These are phyloP conservation scores for Caenorhabditis becei DNA, from an alignment of 2,888 invertebrate genomes.

Conservation along the genomic window DNA sequence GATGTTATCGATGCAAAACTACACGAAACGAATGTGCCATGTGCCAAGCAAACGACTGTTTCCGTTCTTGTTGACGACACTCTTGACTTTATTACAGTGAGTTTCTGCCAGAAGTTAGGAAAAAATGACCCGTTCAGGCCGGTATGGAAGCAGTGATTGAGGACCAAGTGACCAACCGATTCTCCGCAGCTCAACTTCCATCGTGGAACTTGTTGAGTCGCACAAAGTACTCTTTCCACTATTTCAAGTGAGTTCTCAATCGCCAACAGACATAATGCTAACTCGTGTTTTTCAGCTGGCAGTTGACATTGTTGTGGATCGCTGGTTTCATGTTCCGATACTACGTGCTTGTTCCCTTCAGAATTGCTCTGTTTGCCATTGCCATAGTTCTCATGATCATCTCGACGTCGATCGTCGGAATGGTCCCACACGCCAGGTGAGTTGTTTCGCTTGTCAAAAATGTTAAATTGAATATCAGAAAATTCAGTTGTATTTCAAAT, in stretches of 20 bases:
- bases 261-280: too few species aligned
- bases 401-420: slow-evolving; percentile 86
- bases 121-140: too few species aligned
- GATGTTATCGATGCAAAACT: slow-evolving; percentile 71
- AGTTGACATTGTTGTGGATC: slow-evolving; percentile 94
- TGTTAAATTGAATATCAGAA: slow-evolving; percentile 83
- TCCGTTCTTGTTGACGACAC: slow-evolving; percentile 75
- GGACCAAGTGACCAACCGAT: slow-evolving; percentile 97
- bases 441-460: too few species aligned
- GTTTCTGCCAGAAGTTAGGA: background rate
- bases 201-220: slow-evolving; percentile 97
- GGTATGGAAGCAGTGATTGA: slow-evolving; percentile 98
- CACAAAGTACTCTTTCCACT: slow-evolving; percentile 78
- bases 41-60: slow-evolving; percentile 67
- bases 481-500: slow-evolving; percentile 3
- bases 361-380: slow-evolving; percentile 80
- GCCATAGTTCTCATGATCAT: slow-evolving; percentile 85
- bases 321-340: slow-evolving; percentile 94
- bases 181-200: slow-evolving; percentile 90
- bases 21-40: slow-evolving; percentile 60
- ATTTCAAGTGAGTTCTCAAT: slow-evolving; percentile 72
- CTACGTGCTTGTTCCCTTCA: slow-evolving; percentile 90
- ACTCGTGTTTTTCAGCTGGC: slow-evolving; percentile 80
- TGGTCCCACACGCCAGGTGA: too few species aligned
- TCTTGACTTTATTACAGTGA: slow-evolving; percentile 78